phyloP scores from a whole-genome alignment of 1,140 invertebrate species.

The Zaprionus gabonicus region DNA sequence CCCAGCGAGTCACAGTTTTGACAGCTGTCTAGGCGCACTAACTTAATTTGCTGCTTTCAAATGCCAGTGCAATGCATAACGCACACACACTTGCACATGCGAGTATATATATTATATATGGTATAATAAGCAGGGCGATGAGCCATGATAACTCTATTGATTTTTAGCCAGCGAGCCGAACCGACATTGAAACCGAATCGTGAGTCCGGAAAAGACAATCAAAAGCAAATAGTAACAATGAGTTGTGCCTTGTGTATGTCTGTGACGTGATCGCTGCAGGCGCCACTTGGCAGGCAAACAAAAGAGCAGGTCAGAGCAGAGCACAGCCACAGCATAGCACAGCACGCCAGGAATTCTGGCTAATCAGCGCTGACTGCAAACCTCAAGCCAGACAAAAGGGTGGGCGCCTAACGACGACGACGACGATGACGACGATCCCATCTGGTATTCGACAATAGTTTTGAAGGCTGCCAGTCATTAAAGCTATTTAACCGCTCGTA shows the following conservation, averaged over 20 bases:
- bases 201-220: constrained; percentile 70
- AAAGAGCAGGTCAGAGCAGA: constrained; percentile 59
- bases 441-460: constrained; percentile 49
- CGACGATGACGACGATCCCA: constrained; percentile 56
- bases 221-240: constrained; percentile 67
- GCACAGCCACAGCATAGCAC: constrained; percentile 22
- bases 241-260: constrained; percentile 42
- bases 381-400: constrained; percentile 56
- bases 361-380: constrained; percentile 64
- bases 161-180: constrained; percentile 67
- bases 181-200: constrained; percentile 76
- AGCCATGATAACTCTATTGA: constrained; percentile 79
- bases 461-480: constrained; percentile 79
- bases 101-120: constrained; percentile 54
- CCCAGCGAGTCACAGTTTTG: constrained; percentile 61
- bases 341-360: constrained; percentile 72
- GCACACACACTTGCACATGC: neutral
- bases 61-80: constrained; percentile 11
- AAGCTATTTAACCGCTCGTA: constrained; percentile 64
- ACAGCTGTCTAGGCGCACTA: constrained; percentile 55
- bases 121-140: constrained; percentile 60
- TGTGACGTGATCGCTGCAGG: constrained; percentile 81
- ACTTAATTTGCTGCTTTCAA: constrained; percentile 68
- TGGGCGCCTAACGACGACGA: constrained; percentile 53
- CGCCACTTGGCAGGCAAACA: constrained; percentile 79